Base-by-base conservation (phyloP, 2,797 vertebrate species). In the Leucoraja ocellata region DNA sequence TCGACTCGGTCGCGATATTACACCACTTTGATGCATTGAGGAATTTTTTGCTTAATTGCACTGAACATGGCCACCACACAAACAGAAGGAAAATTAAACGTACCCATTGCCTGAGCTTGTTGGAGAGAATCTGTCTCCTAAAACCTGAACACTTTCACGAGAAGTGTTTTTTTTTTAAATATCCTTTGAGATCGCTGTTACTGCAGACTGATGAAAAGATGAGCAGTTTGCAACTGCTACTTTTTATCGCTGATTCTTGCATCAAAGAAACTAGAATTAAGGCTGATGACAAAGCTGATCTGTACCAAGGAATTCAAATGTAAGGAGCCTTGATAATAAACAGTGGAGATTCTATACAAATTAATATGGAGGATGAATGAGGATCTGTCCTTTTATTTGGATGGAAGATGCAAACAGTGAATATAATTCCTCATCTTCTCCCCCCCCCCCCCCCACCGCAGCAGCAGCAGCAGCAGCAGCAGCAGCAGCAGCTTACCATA, bases 271-370 rank as follows among this genome's bases (percentile, higher is more conserved):
- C 58, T 9, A 32, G 16, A 21, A 18, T 68, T 65, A 63, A 86
- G 28, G 11, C 61, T 46, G 32, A 6, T 65, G 84, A 88, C 21
- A 88, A 88, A 32, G n/a, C 63, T 32, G 63, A 18, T 88, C n/a
- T 88, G 0, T 9, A 65, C 84, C 28, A 65, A 88, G 61, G 28
- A 88, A 65, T 88, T 32, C 28, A 18, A 16, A 65, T 88, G 58
- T 88, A 65, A 88, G n/a, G 61, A 88, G n/a, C n/a, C 16, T 88
- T 88, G 61, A 68, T 88, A 32, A 65, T 63, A 88, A 68, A 36
- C n/a, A 88, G 63, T 36, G n/a, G 1, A 68, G n/a, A 68, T 68
- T 68, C 63, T 88, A 36, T 88, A 23, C 63, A 88, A 68, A 68
- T 36, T 21, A 88, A 23, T 32, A 63, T n/a, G 14, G 2, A 18